A percentile compares a stretch with the other conserved stretches of the same genome.
These are phyloP conservation scores for Bolborhynchus lineola DNA, from an alignment of 2,113 vertebrate genomes.

Conservation along the genomic window DNA sequence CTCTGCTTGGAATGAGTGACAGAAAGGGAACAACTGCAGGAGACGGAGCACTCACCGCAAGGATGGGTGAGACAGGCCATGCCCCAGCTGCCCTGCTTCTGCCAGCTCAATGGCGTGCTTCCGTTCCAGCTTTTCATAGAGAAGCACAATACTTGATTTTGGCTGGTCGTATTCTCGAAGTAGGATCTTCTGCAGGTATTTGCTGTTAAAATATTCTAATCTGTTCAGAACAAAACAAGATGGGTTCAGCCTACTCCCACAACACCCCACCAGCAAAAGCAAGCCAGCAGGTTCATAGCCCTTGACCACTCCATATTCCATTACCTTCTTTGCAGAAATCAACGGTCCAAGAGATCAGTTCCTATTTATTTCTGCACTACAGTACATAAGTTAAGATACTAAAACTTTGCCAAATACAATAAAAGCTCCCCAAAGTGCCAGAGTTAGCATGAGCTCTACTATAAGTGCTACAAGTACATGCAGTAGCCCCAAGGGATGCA, in stretches of 20 bases:
- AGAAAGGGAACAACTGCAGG: neutral
- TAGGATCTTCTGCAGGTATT: constrained; percentile 81
- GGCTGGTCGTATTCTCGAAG: constrained; percentile 79
- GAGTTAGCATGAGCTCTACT: neutral
- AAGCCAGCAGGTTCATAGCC: neutral
- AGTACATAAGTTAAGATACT: neutral
- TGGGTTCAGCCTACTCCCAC: neutral
- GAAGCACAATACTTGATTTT: constrained; percentile 81
- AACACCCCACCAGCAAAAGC: neutral
- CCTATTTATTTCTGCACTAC: neutral
- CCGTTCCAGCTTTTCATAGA: constrained; percentile 84
- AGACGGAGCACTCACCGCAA: constrained; percentile 49
- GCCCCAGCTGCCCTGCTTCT: constrained; percentile 63
- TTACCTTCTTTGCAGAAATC: neutral
- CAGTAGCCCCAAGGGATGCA: neutral
- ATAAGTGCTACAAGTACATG: neutral
- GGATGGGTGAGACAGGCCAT: neutral
- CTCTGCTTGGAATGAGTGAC: rapidly evolving
- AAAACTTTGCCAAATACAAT: neutral
- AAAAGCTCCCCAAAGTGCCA: neutral
- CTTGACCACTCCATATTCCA: rapidly evolving
- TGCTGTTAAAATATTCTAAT: constrained; percentile 83
- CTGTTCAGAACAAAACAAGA: constrained; percentile 35
- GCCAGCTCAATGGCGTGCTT: constrained; percentile 75
- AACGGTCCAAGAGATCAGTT: neutral